Percentiles rank a stretch among this genome's conserved stretches.
phyloP scores from a whole-genome alignment of 1,140 invertebrate species.

The Drosophila lowei region DNA sequence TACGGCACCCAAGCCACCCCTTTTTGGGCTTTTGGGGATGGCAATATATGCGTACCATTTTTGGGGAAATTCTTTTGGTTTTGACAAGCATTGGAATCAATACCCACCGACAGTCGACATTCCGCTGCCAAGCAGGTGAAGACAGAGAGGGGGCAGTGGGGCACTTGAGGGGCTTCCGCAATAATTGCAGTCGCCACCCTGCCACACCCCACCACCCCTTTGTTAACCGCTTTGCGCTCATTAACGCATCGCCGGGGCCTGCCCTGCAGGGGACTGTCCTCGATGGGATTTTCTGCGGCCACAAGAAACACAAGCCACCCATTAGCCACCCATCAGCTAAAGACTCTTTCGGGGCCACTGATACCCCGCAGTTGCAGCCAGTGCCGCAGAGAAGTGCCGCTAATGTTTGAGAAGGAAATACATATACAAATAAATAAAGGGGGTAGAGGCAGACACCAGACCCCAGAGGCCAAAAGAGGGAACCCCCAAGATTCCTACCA shows the following conservation, averaged over 20 bases:
- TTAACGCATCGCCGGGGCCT: slow-evolving; percentile 40
- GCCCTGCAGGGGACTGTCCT: slow-evolving; percentile 10
- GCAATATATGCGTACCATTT: no score
- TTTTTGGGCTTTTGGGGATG: no score
- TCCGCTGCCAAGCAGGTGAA: no score
- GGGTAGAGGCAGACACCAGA: no score
- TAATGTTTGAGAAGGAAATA: not conserved
- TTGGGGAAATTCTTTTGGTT: no score
- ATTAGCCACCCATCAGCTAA: not conserved
- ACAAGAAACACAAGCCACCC: not conserved
- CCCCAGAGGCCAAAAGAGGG: no score
- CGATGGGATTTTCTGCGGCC: slow-evolving; percentile 39
- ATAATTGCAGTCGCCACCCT: slow-evolving; percentile 29
- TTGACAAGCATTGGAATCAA: no score
- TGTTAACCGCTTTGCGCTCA: slow-evolving; percentile 52
- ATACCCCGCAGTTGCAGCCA: slow-evolving; percentile 6
- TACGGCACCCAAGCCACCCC: no score
- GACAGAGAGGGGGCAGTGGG: not conserved
- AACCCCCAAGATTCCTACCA: no score
- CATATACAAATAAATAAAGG: no score
- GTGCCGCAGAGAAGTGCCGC: not conserved
- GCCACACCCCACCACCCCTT: slow-evolving; percentile 22
- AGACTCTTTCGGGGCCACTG: slow-evolving; percentile 9
- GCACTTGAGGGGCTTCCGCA: slow-evolving; percentile 47
- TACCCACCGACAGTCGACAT: no score